Percentiles rank a stretch among this genome's conserved stretches.
Conservation (phyloP, 2,888 invertebrate species). For the Rotaria macrura region DNA sequence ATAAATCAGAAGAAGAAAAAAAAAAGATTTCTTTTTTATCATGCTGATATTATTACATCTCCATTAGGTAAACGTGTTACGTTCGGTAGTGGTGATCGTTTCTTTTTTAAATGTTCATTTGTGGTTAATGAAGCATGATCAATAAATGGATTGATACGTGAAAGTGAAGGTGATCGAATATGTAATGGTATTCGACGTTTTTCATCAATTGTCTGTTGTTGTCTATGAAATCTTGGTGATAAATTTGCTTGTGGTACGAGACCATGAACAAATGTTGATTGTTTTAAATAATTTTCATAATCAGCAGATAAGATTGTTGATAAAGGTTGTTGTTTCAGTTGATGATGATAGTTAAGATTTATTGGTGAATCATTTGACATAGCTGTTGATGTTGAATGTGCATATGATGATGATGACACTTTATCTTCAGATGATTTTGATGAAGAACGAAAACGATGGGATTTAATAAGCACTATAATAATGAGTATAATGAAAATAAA, state of each 20-base stretch:
- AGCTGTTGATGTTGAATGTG: neutral
- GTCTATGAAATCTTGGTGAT: neutral
- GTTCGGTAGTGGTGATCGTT: neutral
- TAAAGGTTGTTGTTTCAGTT: neutral
- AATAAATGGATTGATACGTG: neutral
- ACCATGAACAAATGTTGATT: neutral
- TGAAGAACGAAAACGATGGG: neutral
- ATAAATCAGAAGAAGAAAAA: neutral
- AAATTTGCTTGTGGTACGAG: neutral
- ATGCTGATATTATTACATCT: neutral
- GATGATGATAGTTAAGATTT: neutral
- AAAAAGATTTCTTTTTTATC: neutral
- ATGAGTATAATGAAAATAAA: neutral
- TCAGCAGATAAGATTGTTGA: neutral
- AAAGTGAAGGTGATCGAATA: neutral
- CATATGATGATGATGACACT: neutral
- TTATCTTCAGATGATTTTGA: neutral
- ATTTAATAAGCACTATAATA: neutral
- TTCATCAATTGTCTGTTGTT: neutral
- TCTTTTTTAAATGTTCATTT: neutral
- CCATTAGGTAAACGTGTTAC: constrained; percentile 4
- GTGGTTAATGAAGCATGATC: neutral
- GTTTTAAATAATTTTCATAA: neutral
- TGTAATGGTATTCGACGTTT: neutral
- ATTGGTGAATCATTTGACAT: neutral